A percentile compares a stretch with the other conserved stretches of the same genome.
Evolutionary conservation across 2,797 vertebrate species (phyloP).

Genomic region (Coregonus ussuriensis): DNA sequence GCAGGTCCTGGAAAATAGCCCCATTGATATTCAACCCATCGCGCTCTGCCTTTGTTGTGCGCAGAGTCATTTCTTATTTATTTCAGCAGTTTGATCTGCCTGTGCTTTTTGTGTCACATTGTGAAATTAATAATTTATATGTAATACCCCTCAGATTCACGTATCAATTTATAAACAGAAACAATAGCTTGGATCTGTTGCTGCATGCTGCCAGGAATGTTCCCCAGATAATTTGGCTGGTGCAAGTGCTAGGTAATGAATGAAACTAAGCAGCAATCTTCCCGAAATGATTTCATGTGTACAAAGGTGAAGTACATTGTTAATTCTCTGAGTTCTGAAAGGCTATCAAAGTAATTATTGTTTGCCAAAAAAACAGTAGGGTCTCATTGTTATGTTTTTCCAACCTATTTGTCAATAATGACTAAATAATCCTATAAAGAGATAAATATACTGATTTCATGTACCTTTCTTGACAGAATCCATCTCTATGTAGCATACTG

Average conservation of each 20-base stretch:
- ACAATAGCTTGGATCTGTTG: conserved; percentile 54
- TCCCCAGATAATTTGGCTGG: conserved; percentile 48
- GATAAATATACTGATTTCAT: neutral
- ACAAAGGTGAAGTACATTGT: conserved; percentile 41
- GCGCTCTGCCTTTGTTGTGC: conserved; percentile 51
- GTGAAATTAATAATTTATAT: conserved; percentile 75
- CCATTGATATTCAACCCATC: conserved; percentile 61
- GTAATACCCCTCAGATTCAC: conserved; percentile 69
- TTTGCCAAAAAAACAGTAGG: conserved; percentile 15
- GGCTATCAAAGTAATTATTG: conserved; percentile 2
- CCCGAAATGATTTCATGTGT: conserved; percentile 58
- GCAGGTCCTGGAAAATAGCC: conserved; percentile 35
- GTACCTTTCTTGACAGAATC: neutral
- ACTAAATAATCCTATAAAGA: neutral
- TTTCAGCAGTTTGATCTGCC: conserved; percentile 69
- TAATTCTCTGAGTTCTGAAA: conserved; percentile 25
- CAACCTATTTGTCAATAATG: conserved; percentile 31
- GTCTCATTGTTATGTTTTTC: conserved; percentile 33
- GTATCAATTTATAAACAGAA: conserved; percentile 72
- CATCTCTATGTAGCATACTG: neutral
- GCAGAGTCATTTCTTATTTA: conserved; percentile 62
- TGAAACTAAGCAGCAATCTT: conserved; percentile 58
- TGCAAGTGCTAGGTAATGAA: conserved; percentile 53
- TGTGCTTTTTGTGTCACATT: conserved; percentile 55
- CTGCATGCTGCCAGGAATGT: conserved; percentile 41